These are phyloP conservation scores for Lymantria monacha DNA, from an alignment of 2,888 invertebrate genomes.

Conservation along the genomic window DNA sequence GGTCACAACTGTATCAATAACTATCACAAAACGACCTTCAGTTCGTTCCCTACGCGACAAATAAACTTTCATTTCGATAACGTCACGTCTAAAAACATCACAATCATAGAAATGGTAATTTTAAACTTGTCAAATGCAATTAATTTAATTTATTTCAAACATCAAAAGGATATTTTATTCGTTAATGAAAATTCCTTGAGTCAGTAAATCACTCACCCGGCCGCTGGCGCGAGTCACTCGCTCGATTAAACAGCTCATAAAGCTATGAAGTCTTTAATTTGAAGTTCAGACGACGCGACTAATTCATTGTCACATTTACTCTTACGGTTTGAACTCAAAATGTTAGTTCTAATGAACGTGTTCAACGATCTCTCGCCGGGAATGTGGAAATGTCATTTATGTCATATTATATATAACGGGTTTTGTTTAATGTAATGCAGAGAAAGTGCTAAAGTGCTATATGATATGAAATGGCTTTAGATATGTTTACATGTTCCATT, in stretches of 20 bases:
- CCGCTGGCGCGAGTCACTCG: background rate
- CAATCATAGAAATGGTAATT: background rate
- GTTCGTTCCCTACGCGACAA: no score
- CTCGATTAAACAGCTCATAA: conserved; percentile 6
- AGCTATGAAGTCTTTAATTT: conserved; percentile 4
- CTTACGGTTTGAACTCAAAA: background rate
- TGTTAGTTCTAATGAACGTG: conserved; percentile 4
- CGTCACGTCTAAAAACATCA: background rate
- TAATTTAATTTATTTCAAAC: background rate
- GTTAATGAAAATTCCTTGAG: background rate
- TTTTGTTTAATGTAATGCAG: no score
- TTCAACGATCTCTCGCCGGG: background rate
- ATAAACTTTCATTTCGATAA: background rate
- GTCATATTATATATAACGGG: no score
- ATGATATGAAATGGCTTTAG: no score
- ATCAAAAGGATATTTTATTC: background rate
- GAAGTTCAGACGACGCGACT: background rate
- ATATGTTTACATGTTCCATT: no score
- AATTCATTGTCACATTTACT: conserved; percentile 1
- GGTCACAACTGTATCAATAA: no score
- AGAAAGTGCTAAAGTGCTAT: no score
- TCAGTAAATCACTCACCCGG: background rate
- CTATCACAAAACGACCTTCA: no score
- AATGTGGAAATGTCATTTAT: no score
- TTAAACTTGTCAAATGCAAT: background rate